phyloP scores from a whole-genome alignment of 1,140 invertebrate genomes.

The Halesus radiatus region DNA sequence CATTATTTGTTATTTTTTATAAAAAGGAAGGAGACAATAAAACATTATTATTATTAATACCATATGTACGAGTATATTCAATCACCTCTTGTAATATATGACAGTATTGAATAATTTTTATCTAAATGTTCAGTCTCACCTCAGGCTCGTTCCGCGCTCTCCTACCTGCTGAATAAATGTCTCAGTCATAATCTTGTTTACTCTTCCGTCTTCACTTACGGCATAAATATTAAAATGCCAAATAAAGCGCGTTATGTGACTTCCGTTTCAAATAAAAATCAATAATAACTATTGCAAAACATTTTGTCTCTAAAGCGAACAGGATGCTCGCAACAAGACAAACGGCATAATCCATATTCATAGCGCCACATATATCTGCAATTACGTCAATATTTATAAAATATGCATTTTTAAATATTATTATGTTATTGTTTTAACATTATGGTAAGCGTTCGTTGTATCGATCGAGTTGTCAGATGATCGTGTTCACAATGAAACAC shows the following conservation, averaged over 20 bases:
- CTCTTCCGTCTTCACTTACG: neutral
- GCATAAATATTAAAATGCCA: slow-evolving; percentile 8
- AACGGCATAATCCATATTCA: slow-evolving; percentile 20
- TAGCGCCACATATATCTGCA: neutral
- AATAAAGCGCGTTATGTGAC: slow-evolving; percentile 15
- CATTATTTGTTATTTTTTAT: no score
- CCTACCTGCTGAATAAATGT: slow-evolving; percentile 22
- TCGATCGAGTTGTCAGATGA: neutral
- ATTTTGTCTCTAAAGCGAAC: neutral
- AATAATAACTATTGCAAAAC: slow-evolving; percentile 15
- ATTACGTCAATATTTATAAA: slow-evolving; percentile 39
- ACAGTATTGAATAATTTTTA: no score
- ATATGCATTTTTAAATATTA: slow-evolving; percentile 18
- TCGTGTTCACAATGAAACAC: slow-evolving; percentile 1
- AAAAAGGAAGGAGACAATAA: no score
- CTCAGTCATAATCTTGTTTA: neutral
- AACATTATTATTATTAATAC: no score
- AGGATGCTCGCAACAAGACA: neutral
- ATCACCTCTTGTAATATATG: no score
- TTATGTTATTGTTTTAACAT: slow-evolving; percentile 25
- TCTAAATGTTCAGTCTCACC: no score
- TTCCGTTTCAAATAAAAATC: slow-evolving; percentile 19
- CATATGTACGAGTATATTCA: no score
- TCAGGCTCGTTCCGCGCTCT: no score
- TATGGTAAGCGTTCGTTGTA: neutral